phyloP scores from a whole-genome alignment of 2,888 invertebrate species.

The Rapana venosa region DNA sequence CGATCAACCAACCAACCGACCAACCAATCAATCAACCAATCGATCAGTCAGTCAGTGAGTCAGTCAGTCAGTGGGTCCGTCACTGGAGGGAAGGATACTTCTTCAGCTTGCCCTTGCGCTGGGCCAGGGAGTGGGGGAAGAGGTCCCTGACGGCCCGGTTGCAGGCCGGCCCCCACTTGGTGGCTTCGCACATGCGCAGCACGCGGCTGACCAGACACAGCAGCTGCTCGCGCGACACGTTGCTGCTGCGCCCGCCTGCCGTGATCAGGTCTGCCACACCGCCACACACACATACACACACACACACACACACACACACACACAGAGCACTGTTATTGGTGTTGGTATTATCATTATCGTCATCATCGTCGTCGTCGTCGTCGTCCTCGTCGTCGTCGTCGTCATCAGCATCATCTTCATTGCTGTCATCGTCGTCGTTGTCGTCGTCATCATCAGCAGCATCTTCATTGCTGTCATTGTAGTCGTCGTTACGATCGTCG shows the following conservation, averaged over 20 bases:
- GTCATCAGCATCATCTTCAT: too few relatives aligned
- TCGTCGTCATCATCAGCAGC: not conserved
- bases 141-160: constrained; percentile 69
- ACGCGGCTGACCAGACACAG: constrained; percentile 61
- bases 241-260: constrained; percentile 51
- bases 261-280: constrained; percentile 49
- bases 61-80: too few relatives aligned
- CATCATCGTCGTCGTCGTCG: too few relatives aligned
- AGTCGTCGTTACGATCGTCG: too few relatives aligned
- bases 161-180: constrained; percentile 70
- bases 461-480: too few relatives aligned
- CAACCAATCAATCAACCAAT: too few relatives aligned
- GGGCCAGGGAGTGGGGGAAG: constrained; percentile 66
- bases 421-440: not conserved
- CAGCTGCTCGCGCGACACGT: constrained; percentile 65
- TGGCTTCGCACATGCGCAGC: constrained; percentile 57
- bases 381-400: not conserved
- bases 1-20: too few relatives aligned
- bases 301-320: not conserved
- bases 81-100: constrained; percentile 73
- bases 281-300: not conserved
- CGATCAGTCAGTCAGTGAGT: too few relatives aligned
- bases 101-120: constrained; percentile 72
- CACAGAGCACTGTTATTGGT: not conserved
- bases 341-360: too few relatives aligned